These are phyloP conservation scores for Danio kyathit DNA, from an alignment of 2,797 vertebrate genomes.

Conservation along the genomic window DNA sequence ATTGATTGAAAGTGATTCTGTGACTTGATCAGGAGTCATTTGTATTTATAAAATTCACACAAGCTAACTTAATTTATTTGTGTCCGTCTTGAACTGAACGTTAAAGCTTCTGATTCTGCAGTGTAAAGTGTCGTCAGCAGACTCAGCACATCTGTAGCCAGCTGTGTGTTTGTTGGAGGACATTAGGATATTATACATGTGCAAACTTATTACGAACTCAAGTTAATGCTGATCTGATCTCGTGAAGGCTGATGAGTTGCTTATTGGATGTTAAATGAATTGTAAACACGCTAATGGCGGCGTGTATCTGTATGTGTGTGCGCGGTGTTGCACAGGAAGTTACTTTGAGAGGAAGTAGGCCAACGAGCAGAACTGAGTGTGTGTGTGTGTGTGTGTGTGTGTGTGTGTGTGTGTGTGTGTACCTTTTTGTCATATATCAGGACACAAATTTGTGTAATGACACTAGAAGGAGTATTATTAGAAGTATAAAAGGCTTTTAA, in stretches of 20 bases:
- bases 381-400: slow-evolving; percentile 37
- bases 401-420: not conserved
- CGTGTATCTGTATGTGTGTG: slow-evolving; percentile 48
- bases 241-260: not conserved
- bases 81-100: not conserved
- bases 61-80: not conserved
- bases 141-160: not conserved
- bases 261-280: not conserved
- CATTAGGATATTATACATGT: not conserved
- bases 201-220: not conserved
- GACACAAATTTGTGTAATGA: too few species aligned
- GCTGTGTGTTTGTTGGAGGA: not conserved
- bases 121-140: not conserved
- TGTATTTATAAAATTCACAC: not conserved
- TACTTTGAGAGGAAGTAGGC: slow-evolving; percentile 67
- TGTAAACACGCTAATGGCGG: slow-evolving; percentile 41
- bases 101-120: not conserved
- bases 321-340: slow-evolving; percentile 75
- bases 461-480: too few species aligned
- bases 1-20: not conserved
- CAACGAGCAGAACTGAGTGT: slow-evolving; percentile 48
- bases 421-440: not conserved
- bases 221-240: not conserved
- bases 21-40: not conserved
- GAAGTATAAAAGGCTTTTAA: too few species aligned